Percentiles rank a stretch among this genome's conserved stretches.
Evolutionary conservation across 2,113 vertebrate genomes (phyloP).

Genomic region (Ctenomys sociabilis): DNA sequence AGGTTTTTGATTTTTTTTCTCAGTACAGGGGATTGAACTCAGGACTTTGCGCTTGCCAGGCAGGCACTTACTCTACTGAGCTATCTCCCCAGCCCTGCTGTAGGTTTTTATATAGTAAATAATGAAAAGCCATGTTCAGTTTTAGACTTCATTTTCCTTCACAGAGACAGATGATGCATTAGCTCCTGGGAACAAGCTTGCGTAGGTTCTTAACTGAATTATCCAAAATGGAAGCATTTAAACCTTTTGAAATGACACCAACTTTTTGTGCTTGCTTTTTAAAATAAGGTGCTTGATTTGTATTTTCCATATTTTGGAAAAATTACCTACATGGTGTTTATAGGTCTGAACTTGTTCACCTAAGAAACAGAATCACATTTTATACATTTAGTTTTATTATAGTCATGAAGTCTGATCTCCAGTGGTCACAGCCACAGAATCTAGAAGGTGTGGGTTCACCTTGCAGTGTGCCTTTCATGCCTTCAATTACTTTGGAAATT

Average conservation of each 20-base stretch:
- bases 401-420: conserved; percentile 66
- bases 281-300: conserved; percentile 85
- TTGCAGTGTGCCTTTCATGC: conserved; percentile 67
- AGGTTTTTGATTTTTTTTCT: too few species aligned
- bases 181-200: conserved; percentile 79
- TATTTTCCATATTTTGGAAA: conserved; percentile 75
- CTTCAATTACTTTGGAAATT: conserved; percentile 68
- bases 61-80: too few species aligned
- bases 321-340: conserved; percentile 82
- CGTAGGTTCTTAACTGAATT: conserved; percentile 80
- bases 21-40: too few species aligned
- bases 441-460: conserved; percentile 54
- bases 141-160: conserved; percentile 76
- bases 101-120: conserved; percentile 79
- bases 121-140: conserved; percentile 77
- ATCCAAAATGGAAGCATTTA: conserved; percentile 81
- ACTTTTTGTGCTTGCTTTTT: conserved; percentile 81
- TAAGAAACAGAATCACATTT: conserved; percentile 81
- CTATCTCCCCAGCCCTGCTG: too few species aligned
- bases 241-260: conserved; percentile 64
- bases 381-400: conserved; percentile 69
- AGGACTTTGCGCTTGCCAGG: too few species aligned
- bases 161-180: conserved; percentile 80
- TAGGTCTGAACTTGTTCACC: conserved; percentile 86
- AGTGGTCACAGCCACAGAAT: conserved; percentile 68